phyloP scores from a whole-genome alignment of 2,797 vertebrate genomes.

The Sebastes cheni region DNA sequence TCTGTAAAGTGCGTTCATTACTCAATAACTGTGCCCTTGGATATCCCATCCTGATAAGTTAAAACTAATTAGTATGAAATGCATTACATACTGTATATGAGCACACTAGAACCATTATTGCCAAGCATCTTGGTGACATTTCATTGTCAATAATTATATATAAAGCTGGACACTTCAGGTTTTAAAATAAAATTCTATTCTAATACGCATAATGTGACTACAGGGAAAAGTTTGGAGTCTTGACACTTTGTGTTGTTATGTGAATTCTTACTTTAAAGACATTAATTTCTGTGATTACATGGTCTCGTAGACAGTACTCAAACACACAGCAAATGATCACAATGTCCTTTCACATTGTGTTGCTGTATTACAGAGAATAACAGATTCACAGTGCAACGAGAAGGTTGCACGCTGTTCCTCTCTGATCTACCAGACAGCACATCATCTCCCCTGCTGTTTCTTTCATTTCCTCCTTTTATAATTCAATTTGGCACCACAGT shows the following conservation, averaged over 20 bases:
- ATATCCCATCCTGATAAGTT: not conserved
- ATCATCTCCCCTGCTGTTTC: not conserved
- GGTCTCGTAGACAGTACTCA: not conserved
- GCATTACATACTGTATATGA: not conserved
- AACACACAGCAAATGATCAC: not conserved
- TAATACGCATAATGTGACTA: not conserved
- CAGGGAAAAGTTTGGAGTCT: not conserved
- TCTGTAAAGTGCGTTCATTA: not conserved
- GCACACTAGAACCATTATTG: not conserved
- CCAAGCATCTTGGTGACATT: not conserved
- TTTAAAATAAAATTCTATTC: not conserved
- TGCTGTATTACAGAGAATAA: not conserved
- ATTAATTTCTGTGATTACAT: not conserved
- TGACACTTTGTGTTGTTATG: not conserved
- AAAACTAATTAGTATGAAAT: not conserved
- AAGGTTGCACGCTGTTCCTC: not conserved
- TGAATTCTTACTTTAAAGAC: not conserved
- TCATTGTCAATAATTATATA: not conserved
- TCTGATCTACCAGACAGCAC: not conserved
- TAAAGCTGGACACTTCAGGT: not conserved
- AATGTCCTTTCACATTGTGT: not conserved
- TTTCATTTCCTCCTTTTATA: slow-evolving; percentile 8
- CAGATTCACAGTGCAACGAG: not conserved
- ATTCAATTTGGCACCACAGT: slow-evolving; percentile 11
- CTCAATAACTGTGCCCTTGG: not conserved